Conservation (phyloP, 2,113 vertebrate genomes). For the Pachycephala philippinensis region DNA sequence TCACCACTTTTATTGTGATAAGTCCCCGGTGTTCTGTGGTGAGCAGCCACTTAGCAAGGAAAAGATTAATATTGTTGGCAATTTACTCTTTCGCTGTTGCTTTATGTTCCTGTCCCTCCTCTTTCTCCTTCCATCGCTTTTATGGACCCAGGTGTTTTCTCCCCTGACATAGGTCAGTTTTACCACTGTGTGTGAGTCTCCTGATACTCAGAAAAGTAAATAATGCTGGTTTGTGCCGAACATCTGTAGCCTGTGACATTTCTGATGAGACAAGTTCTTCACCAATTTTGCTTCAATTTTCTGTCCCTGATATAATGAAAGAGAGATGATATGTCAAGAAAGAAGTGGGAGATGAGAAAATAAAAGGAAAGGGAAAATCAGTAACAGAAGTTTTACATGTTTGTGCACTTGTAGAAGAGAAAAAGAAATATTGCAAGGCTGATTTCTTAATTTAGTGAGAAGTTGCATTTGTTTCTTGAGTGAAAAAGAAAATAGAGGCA, state of each 20-base stretch:
- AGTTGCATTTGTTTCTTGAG: neutral
- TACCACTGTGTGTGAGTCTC: accelerated
- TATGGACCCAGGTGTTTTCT: neutral
- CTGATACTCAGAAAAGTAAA: neutral
- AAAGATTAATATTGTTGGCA: neutral
- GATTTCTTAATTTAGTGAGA: neutral
- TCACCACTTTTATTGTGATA: neutral
- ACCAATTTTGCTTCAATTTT: neutral
- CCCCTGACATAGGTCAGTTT: neutral
- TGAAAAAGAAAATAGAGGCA: neutral
- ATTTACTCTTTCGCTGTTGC: neutral
- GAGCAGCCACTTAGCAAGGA: neutral
- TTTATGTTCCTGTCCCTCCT: neutral
- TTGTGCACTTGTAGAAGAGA: neutral
- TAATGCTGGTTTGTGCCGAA: neutral
- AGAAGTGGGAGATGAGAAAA: neutral
- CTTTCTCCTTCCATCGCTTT: neutral
- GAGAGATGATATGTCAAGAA: neutral
- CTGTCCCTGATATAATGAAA: neutral
- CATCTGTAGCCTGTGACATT: neutral
- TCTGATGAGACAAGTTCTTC: neutral
- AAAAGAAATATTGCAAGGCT: neutral
- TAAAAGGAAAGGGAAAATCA: neutral
- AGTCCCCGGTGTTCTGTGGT: neutral
- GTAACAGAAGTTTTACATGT: neutral